Base-by-base conservation (phyloP, 1,140 invertebrate genomes). In the Trachymyrmex septentrionalis region DNA sequence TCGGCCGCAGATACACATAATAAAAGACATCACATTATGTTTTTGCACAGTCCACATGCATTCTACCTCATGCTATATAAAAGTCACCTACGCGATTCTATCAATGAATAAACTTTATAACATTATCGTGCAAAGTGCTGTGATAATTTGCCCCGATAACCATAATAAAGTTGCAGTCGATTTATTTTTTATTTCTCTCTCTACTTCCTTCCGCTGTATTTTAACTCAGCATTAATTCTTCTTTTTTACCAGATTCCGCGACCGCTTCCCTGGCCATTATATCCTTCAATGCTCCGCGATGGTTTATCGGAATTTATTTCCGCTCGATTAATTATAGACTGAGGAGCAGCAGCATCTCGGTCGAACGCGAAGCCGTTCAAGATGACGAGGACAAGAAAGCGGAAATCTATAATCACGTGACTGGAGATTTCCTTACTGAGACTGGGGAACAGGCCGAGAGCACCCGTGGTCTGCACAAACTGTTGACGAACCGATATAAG, bases 391-490 rank as follows among this genome's bases (percentile, higher is more conserved):
- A 98, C 92, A 97, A 98, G 90, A 96, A 96, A 84, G 97, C 98
- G 64, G 98, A 99, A 95, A 98, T 98, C 86, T 97, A 98, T 92
- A 99, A 99, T 93, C 96, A 97, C 90, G 96, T 98, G 64, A 98
- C 97, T 19, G 98, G 98, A 21, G 98, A 99, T 93, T 97, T 99
- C 94, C 95, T 99, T 50, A 98, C 97, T 0, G 98, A 99, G 94
- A 98, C 98, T 90, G 97, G 97, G 0, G 97, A 97, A 76, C 96
- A 97, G 2, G 97, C 97, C 0, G 96, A 97, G 82, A 98, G 98
- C 90, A 96, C 96, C n/a, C 96, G 97, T 57, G 98, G 98, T 38
- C 96, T 97, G 1, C 96, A 97, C 91, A 96, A 97, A 86, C 96
- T 96, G 82, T 96, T 98, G 66, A 96, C 96, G 16, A 97, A 96